phyloP scores from a whole-genome alignment of 2,888 invertebrate species.

The Meliscaeva auricollis region DNA sequence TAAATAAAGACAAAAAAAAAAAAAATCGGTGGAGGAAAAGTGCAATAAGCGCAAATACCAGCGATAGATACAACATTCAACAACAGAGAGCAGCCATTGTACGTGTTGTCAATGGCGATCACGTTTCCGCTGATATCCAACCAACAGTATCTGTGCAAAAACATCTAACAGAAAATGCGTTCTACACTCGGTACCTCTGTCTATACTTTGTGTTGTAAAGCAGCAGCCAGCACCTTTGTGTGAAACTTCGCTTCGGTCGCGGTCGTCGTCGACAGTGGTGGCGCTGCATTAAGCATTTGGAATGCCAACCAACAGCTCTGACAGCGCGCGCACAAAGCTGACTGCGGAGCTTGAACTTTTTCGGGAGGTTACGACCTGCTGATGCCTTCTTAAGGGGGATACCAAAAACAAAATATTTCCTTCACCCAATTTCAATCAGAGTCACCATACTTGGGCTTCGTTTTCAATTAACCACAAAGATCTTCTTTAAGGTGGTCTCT shows the following conservation, averaged over 20 bases:
- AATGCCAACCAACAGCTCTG: constrained; percentile 47
- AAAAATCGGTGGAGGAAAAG: constrained; percentile 8
- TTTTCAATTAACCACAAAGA: constrained; percentile 65
- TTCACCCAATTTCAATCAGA: constrained; percentile 62
- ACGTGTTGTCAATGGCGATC: constrained; percentile 75
- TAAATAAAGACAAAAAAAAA: constrained; percentile 2
- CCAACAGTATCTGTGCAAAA: constrained; percentile 31
- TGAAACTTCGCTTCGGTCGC: constrained; percentile 9
- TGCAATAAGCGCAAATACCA: constrained; percentile 35
- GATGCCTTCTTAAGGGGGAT: not conserved
- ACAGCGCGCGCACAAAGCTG: constrained; percentile 26
- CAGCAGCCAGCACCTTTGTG: constrained; percentile 48
- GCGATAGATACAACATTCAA: constrained; percentile 19
- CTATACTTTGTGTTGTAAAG: not conserved
- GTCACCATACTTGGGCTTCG: constrained; percentile 20
- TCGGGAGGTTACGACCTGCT: constrained; percentile 59
- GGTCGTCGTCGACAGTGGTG: not conserved
- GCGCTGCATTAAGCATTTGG: constrained; percentile 22
- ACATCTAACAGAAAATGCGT: constrained; percentile 66
- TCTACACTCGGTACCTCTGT: constrained; percentile 46
- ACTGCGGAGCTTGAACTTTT: constrained; percentile 57
- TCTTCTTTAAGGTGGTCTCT: constrained; percentile 49
- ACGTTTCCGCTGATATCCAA: constrained; percentile 71
- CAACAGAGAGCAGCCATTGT: constrained; percentile 48
- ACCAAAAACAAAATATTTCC: constrained; percentile 50